Base-by-base conservation (phyloP, 2,113 vertebrate species). In the Orthonyx spaldingii region DNA sequence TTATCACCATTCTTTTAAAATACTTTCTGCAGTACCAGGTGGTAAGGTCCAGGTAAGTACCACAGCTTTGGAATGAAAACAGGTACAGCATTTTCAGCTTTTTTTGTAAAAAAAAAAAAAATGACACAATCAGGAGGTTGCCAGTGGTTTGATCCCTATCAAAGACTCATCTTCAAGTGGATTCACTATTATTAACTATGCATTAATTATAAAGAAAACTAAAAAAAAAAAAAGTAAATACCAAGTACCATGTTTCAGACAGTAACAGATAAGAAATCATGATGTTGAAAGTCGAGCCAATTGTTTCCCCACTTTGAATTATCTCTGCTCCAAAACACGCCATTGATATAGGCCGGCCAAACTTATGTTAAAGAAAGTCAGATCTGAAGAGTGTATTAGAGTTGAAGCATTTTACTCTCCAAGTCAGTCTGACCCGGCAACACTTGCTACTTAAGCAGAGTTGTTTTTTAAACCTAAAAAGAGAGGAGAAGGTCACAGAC, bases 401-500 rank as follows among this genome's bases (percentile, higher is more conserved):
- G 26, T 10, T n/a, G n/a, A 52, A 76, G 6, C 2, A 2, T 11
- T 61, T 33, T 11, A 9, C 16, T 8, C 50, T 23, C 26, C 11
- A 8, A 42, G 53, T 53, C 65, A 75, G 47, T 39, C 66, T 17
- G 49, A 60, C 28, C 60, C 64, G 77, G 64, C 71, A 85, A 22
- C 61, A 14, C 35, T 57, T 5, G 16, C 49, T 15, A 13, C 33
- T 13, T 37, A 16, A 76, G 78, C 71, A n/a, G 60, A 81, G 57
- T 5, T 21, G 8, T 60, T 75, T 63, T 50, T 63, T 6, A 79
- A 60, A 86, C 18, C 49, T 12, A 2, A 1, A 33, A 78, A 18
- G 49, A 59, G 70, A 1, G 39, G 30, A 86, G 49, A 79, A 90
- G 74, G 88, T 88, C 92, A 76, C 72, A 79, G 91, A 93, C 68